Base-by-base conservation (phyloP, 1,140 invertebrate species). In the Mizuhopecten yessoensis region DNA sequence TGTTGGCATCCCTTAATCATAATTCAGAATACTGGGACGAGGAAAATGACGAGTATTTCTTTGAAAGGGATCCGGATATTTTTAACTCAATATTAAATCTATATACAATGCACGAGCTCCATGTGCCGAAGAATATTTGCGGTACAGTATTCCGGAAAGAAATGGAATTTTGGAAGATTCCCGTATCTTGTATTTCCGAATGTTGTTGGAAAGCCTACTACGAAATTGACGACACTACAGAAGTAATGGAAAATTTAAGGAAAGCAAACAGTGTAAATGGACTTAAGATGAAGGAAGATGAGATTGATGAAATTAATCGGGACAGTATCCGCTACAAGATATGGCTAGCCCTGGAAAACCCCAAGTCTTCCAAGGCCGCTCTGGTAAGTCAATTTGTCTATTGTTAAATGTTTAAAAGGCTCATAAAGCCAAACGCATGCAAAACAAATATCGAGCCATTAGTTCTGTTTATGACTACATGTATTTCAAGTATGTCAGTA, bases 41-140 rank as follows among this genome's bases (percentile, higher is more conserved):
- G 5, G 90, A 88, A 7, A 89, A 87, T 20, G 90, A 92, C 36
- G 94, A 94, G 91, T 95, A 94, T 92, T 95, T 91, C 89, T 95
- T 94, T 93, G 94, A 95, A 88, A 89, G 94, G 33, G 91, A 94
- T 87, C 93, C 94, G 34, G 91, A 88, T 33, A 92, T 95, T 15
- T 94, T 95, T 90, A 87, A 89, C 20, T 90, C 90, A 87, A 93
- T 95, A 33, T 42, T 95, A n/a, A 92, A 95, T 87, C 93, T 93
- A 57, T 95, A 94, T 57, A 75, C 92, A 45, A 93, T 92, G 39
- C 92, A 92, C 45, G 93, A 91, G 33, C 88, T 95, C 17, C 94
- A 95, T 92, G 42, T 94, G 57, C 94, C 93, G 20, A 92, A 89
- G 23, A 89, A 92, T 89, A 91, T 94, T 2, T 95, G 94, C 86